phyloP scores from a whole-genome alignment of 1,140 invertebrate species.

The Rhagoletis pomonella region DNA sequence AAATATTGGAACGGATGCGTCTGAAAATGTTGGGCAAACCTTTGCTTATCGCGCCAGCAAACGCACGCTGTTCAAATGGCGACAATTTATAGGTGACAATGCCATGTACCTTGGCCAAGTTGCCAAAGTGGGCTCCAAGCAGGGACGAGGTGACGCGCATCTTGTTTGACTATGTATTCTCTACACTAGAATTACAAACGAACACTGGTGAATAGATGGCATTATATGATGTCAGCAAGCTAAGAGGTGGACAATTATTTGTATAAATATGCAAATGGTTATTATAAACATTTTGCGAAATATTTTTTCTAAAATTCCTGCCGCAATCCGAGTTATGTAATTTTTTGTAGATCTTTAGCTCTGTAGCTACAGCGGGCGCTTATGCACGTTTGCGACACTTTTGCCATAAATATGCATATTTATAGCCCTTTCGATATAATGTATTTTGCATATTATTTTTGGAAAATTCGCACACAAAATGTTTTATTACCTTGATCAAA shows the following conservation, averaged over 20 bases:
- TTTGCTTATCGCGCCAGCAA: conserved; percentile 84
- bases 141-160: conserved; percentile 70
- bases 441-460: conserved; percentile 42
- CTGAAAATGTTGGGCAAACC: conserved; percentile 86
- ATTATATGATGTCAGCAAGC: conserved; percentile 55
- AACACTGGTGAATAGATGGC: conserved; percentile 11
- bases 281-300: conserved; percentile 70
- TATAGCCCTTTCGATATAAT: conserved; percentile 40
- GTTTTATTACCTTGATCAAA: conserved; percentile 37
- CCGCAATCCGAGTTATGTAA: conserved; percentile 55
- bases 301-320: not conserved
- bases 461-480: conserved; percentile 24
- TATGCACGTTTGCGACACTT: conserved; percentile 4
- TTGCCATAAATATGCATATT: conserved; percentile 53
- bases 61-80: conserved; percentile 90
- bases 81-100: conserved; percentile 89
- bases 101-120: conserved; percentile 87
- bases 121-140: conserved; percentile 83
- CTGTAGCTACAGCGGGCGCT: conserved; percentile 8
- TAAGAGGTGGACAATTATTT: conserved; percentile 68
- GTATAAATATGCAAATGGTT: conserved; percentile 71
- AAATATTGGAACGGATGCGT: conserved; percentile 81
- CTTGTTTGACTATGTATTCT: conserved; percentile 57
- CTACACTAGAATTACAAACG: conserved; percentile 49
- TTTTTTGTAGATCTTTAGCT: conserved; percentile 28